These are phyloP conservation scores for Whitmania pigra DNA, from an alignment of 1,140 invertebrate species.

Conservation along the genomic window DNA sequence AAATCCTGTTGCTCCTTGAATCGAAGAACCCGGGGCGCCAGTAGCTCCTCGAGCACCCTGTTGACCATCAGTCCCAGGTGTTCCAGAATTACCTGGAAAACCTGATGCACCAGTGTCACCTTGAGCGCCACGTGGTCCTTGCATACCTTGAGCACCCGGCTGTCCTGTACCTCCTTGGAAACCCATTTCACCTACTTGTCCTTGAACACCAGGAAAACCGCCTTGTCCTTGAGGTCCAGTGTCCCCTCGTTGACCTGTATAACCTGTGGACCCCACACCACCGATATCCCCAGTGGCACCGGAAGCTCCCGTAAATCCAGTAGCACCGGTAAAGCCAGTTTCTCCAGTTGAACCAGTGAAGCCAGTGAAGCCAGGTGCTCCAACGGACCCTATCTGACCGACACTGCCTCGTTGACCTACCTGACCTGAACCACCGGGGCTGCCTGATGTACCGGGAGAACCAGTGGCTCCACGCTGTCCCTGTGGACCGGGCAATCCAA, in stretches of 20 bases:
- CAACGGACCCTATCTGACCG: neutral
- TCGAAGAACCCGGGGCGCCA: neutral
- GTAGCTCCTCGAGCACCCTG: neutral
- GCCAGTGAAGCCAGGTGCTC: slow-evolving; percentile 16
- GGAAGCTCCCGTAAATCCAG: slow-evolving; percentile 6
- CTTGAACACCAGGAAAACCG: slow-evolving; percentile 13
- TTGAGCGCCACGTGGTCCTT: slow-evolving; percentile 7
- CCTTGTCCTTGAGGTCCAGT: slow-evolving; percentile 11
- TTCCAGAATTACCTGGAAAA: slow-evolving; percentile 3
- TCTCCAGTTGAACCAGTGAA: slow-evolving; percentile 15
- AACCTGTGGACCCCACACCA: slow-evolving; percentile 8
- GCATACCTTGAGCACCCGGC: slow-evolving; percentile 20
- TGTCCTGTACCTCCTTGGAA: slow-evolving; percentile 21
- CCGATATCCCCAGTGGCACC: neutral
- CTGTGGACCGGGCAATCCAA: slow-evolving; percentile 5
- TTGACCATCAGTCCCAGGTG: slow-evolving; percentile 6
- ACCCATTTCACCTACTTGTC: slow-evolving; percentile 24
- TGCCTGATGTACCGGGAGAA: neutral
- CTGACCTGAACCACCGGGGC: neutral
- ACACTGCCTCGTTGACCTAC: slow-evolving; percentile 6
- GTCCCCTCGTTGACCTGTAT: slow-evolving; percentile 10
- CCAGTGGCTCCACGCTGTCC: neutral
- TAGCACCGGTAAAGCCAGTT: slow-evolving; percentile 13
- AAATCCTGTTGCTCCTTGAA: neutral
- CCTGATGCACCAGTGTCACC: slow-evolving; percentile 11